phyloP scores from a whole-genome alignment of 1,140 invertebrate genomes.

The Drosophila novamexicana region DNA sequence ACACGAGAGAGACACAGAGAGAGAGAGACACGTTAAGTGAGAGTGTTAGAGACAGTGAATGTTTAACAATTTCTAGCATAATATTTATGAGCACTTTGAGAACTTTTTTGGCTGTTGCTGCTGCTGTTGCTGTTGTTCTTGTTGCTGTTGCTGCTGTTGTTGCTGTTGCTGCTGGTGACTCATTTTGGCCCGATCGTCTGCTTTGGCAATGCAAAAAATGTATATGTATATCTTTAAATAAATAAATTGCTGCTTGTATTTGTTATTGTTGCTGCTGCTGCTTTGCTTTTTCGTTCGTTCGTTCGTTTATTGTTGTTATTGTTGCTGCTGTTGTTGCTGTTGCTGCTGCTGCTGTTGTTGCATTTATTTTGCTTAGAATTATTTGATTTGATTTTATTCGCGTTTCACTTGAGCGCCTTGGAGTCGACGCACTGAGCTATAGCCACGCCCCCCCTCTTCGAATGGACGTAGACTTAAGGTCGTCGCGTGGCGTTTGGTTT shows the following conservation, averaged over 20 bases:
- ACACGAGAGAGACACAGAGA: constrained; percentile 31
- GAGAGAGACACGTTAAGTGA: constrained; percentile 12
- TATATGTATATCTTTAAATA: constrained; percentile 52
- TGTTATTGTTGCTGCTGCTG: constrained; percentile 25
- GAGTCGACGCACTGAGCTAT: constrained; percentile 54
- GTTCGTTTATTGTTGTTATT: background rate
- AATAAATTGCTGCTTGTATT: constrained; percentile 46
- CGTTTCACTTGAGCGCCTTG: constrained; percentile 73
- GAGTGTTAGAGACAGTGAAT: constrained; percentile 39
- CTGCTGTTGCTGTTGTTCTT: constrained; percentile 22
- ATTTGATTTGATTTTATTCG: constrained; percentile 32
- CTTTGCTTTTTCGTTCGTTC: constrained; percentile 24
- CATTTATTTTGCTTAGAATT: constrained; percentile 56
- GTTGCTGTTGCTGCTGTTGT: constrained; percentile 43
- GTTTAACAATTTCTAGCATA: constrained; percentile 70
- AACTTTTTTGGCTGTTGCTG: constrained; percentile 36
- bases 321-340: background rate
- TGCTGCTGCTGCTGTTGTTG: constrained; percentile 26
- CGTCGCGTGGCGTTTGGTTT: constrained; percentile 69
- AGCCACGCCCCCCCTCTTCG: constrained; percentile 63
- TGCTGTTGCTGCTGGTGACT: constrained; percentile 67
- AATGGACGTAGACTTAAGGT: constrained; percentile 64
- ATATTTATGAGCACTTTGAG: constrained; percentile 69
- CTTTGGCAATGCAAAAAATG: constrained; percentile 47
- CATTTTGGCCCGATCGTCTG: constrained; percentile 61